Evolutionary conservation across 2,797 vertebrate genomes (phyloP), one percentile per base, ranked within the genome.

Genomic region (Eurystomus glaucurus): DNA sequence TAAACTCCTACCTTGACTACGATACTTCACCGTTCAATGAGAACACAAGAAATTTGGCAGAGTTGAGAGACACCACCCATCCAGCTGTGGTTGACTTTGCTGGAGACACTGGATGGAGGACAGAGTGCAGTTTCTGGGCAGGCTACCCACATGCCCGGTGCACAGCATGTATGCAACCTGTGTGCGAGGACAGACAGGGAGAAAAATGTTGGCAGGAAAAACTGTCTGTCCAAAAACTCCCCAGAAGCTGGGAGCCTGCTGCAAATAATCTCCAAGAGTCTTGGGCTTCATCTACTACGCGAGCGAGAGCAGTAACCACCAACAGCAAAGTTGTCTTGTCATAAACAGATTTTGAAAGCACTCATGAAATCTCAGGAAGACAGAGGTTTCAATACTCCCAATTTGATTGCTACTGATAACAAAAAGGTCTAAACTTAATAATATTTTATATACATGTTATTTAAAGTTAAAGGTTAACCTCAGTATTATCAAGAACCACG

Each of bases 381-480:
- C 8, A 78, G 45, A 91, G 19, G 21, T 62, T 78, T 78, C 48
- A 33, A 76, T 23, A 43, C 18, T 66, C 18, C 39, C 31, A 68
- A 11, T 77, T 77, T 72, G 15, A 58, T 76, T 82, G 60, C 39
- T 79, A 68, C 57, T 83, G 75, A 85, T 64, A 95, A 94, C 2
- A 0, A 80, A 3, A 5, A 54, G 9, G 17, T 61, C 69, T 88
- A 54, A 88, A 78, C 9, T 43, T 75, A 84, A 37, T 55, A 78
- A 41, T 71, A 86, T 61, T 88, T 54, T 46, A 52, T 37, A 84
- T 35, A 57, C 4, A 28, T 68, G 11, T 37, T 89, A 78, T 57
- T 90, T 82, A 87, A 85, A 28, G 18, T 80, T 77, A 74, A 88
- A 94, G 10, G 51, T 72, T 93, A 69, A 77, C 10, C 33, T 80